These are phyloP conservation scores for Petrophora chlorosata DNA, from an alignment of 2,888 invertebrate species.

Conservation along the genomic window DNA sequence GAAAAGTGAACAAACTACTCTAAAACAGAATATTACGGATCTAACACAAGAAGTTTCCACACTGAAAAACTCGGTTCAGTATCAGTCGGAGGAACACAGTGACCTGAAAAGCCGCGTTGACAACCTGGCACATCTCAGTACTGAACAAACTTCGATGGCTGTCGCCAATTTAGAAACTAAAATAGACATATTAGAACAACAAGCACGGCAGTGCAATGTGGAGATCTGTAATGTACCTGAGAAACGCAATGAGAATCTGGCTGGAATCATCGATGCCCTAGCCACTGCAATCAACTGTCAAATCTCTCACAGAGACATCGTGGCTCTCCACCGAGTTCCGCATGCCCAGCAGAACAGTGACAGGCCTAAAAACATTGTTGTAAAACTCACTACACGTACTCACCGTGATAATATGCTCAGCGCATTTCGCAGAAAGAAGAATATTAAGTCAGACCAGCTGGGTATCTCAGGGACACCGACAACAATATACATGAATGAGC, in stretches of 20 bases:
- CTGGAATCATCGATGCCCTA: neutral
- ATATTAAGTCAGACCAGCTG: neutral
- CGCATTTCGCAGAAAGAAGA: neutral
- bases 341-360: conserved; percentile 5
- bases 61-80: too few species aligned
- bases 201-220: neutral
- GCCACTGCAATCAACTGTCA: neutral
- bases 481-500: neutral
- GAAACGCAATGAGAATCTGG: neutral
- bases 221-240: neutral
- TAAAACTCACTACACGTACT: neutral
- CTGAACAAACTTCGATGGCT: too few species aligned
- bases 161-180: neutral
- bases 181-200: neutral
- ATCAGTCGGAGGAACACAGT: too few species aligned
- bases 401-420: neutral
- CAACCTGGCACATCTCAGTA: too few species aligned
- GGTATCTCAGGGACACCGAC: neutral
- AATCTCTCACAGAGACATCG: neutral
- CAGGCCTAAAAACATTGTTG: neutral
- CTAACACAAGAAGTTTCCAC: too few species aligned
- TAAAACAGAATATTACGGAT: too few species aligned
- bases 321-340: conserved; percentile 7
- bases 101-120: too few species aligned
- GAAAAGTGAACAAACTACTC: too few species aligned